Percentiles rank a stretch among this genome's conserved stretches.
These are phyloP conservation scores for Acanthococcus lagerstroemiae DNA, from an alignment of 2,888 invertebrate species.

Conservation along the genomic window DNA sequence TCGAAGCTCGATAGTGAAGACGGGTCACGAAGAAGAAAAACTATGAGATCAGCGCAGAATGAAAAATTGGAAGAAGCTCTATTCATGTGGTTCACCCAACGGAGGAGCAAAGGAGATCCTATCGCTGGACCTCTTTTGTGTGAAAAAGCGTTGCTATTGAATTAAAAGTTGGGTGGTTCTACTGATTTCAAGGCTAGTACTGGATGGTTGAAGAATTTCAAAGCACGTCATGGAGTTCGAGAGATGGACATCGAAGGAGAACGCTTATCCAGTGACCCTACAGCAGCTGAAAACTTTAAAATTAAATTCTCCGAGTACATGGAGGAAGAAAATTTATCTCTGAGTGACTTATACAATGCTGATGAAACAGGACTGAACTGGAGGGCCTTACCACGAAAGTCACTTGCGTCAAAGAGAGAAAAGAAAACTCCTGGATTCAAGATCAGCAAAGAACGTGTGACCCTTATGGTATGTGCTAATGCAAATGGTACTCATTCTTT, in stretches of 20 bases:
- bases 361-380: conserved; percentile 33
- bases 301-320: conserved; percentile 29
- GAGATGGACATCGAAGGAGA: conserved; percentile 32
- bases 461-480: conserved; percentile 38
- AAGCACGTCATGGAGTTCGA: conserved; percentile 36
- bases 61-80: conserved; percentile 32
- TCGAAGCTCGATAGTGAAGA: conserved; percentile 25
- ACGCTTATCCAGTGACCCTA: conserved; percentile 31
- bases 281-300: conserved; percentile 33
- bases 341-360: conserved; percentile 31
- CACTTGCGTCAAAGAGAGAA: conserved; percentile 32
- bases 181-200: conserved; percentile 36
- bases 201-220: conserved; percentile 37
- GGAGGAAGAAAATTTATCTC: conserved; percentile 17
- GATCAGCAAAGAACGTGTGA: conserved; percentile 36
- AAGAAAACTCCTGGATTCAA: conserved; percentile 35
- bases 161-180: conserved; percentile 32
- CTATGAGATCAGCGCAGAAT: conserved; percentile 30
- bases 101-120: conserved; percentile 31
- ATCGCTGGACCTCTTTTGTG: conserved; percentile 36
- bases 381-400: conserved; percentile 28
- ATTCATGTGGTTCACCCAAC: conserved; percentile 34
- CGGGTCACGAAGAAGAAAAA: conserved; percentile 30
- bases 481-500: conserved; percentile 38
- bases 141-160: conserved; percentile 36